Base-by-base conservation (phyloP, 2,797 vertebrate genomes). In the Ptychobarbus kaznakovi region DNA sequence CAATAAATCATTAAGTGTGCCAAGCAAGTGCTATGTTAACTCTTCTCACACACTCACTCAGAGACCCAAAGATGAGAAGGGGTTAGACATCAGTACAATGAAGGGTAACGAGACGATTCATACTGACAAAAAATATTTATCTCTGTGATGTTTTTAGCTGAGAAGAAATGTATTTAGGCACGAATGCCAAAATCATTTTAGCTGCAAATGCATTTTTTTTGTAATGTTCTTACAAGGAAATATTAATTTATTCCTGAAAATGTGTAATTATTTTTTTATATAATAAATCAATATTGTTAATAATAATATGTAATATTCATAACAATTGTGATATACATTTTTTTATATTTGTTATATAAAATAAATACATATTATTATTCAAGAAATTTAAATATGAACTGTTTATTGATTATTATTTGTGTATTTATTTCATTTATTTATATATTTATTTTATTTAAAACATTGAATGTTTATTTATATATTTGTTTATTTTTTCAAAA, bases 1-100 rank as follows among this genome's bases (percentile, higher is more conserved):
- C 84, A 90, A 88, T 81, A 83, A 82, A 86, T 88, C 78, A 65
- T 79, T 86, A 63, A 51, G 68, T 82, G 78, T 73, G 80, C 80
- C 82, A 73, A 83, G 85, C 86, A 75, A 89, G 85, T 84, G 74
- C 68, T 76, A 25, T 69, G 81, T 82, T 84, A 86, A 81, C 72
- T 86, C 74, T 86, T 69, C 18, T 76, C 56, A 73, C 80, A 88
- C 74, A 81, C 51, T 87, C 65, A 42, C 82, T 74, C 82, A 68
- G 42, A 75, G 82, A 61, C 82, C 79, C 75, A 84, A 44, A 76
- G 73, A 82, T 42, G 70, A 80, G 53, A 86, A 32, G 32, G 25
- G 80, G 66, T 79, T 68, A 74, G 66, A 82, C 75, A 80, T 83
- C 58, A 76, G 78, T 53, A 70, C 78, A 75, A 77, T 51, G 80